phyloP scores from a whole-genome alignment of 2,888 invertebrate genomes.

The Drosophila nr. perissopoda region DNA sequence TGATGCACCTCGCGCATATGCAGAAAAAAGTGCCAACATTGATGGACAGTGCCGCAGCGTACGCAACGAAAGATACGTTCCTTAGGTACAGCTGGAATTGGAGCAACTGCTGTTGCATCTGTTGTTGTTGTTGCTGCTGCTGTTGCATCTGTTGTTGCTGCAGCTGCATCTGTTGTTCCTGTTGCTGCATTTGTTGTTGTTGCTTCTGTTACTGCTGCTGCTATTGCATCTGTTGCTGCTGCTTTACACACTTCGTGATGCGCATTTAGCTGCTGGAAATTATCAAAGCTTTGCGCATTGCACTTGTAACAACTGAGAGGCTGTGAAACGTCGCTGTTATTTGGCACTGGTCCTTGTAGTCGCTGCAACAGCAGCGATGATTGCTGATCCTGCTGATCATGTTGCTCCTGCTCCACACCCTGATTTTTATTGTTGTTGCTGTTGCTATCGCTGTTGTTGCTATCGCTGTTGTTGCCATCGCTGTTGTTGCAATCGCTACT shows the following conservation, averaged over 20 bases:
- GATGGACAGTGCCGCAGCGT: slow-evolving; percentile 93
- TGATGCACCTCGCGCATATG: slow-evolving; percentile 94
- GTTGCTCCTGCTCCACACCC: slow-evolving; percentile 9
- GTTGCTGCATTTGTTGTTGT: background rate
- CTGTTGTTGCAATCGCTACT: slow-evolving; percentile 54
- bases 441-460: slow-evolving; percentile 29
- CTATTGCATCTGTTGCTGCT: background rate
- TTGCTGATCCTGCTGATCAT: slow-evolving; percentile 3
- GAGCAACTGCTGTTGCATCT: background rate
- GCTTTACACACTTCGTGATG: slow-evolving; percentile 87
- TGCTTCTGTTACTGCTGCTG: background rate
- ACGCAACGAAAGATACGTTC: slow-evolving; percentile 92
- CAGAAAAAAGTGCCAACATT: slow-evolving; percentile 93
- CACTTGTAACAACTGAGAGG: slow-evolving; percentile 88
- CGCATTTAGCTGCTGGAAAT: slow-evolving; percentile 88
- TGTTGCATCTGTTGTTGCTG: background rate
- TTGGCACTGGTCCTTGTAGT: slow-evolving; percentile 45
- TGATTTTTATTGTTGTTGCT: slow-evolving; percentile 24
- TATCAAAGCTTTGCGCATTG: slow-evolving; percentile 88
- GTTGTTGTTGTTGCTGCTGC: slow-evolving; percentile 11
- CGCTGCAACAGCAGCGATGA: slow-evolving; percentile 61
- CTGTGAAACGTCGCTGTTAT: background rate
- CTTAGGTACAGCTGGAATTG: slow-evolving; percentile 32
- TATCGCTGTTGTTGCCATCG: slow-evolving; percentile 57
- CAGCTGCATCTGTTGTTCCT: background rate